Percentiles rank a stretch among this genome's conserved stretches.
phyloP scores from a whole-genome alignment of 2,888 invertebrate genomes.

The Chalcis sispes region DNA sequence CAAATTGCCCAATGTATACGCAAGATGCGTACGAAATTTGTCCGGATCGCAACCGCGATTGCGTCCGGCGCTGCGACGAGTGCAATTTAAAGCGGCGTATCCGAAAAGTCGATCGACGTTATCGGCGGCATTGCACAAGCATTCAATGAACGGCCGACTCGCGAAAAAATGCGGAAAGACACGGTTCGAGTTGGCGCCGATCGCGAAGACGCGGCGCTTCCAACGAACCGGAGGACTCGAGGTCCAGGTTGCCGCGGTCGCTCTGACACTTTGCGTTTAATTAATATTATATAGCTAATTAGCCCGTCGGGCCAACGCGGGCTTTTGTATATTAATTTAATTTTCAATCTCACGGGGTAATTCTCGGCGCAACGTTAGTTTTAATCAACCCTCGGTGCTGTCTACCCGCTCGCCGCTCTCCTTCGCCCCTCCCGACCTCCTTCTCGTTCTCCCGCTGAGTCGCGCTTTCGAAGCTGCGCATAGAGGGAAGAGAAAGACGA shows the following conservation, averaged over 20 bases:
- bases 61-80: too few species aligned
- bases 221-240: background rate
- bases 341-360: slow-evolving; percentile 76
- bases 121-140: slow-evolving; percentile 16
- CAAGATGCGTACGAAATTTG: too few species aligned
- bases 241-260: background rate
- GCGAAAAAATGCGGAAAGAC: slow-evolving; percentile 7
- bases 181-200: background rate
- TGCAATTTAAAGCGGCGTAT: too few species aligned
- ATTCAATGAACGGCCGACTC: background rate
- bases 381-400: slow-evolving; percentile 71
- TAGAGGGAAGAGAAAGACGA: slow-evolving; percentile 12
- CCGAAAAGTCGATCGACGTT: too few species aligned
- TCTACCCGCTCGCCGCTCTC: too few species aligned
- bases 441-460: slow-evolving; percentile 57
- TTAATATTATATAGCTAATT: slow-evolving; percentile 77
- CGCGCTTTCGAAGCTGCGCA: too few species aligned
- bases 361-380: slow-evolving; percentile 70
- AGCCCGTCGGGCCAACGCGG: slow-evolving; percentile 66
- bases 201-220: too few species aligned
- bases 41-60: too few species aligned
- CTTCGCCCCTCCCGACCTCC: too few species aligned
- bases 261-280: slow-evolving; percentile 65
- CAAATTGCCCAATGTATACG: too few species aligned
- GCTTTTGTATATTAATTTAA: slow-evolving; percentile 76